These are phyloP conservation scores for Eudasyphora cyanicolor DNA, from an alignment of 2,888 invertebrate species.

Conservation along the genomic window DNA sequence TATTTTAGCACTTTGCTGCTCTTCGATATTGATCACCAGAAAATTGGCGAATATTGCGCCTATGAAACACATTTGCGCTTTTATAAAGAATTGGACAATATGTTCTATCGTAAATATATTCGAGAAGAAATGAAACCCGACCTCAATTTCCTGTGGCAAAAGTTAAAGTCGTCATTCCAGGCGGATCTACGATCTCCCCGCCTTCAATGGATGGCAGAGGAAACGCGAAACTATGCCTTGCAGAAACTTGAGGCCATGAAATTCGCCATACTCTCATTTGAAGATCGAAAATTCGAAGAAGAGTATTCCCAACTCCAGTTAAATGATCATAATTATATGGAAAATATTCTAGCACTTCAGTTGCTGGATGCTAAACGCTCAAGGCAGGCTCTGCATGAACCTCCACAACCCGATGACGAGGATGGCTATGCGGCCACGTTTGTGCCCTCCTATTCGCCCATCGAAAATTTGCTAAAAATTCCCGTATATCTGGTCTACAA, in stretches of 20 bases:
- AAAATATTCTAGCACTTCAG: slow-evolving; percentile 63
- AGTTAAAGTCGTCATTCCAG: slow-evolving; percentile 72
- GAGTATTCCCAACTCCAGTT: slow-evolving; percentile 70
- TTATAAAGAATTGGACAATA: slow-evolving; percentile 75
- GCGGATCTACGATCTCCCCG: slow-evolving; percentile 66
- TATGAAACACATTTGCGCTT: slow-evolving; percentile 64
- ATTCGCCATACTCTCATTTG: slow-evolving; percentile 71
- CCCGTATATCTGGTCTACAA: slow-evolving; percentile 74
- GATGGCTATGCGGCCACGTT: slow-evolving; percentile 30
- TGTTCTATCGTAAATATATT: slow-evolving; percentile 72
- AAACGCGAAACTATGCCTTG: slow-evolving; percentile 70
- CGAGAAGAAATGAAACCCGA: slow-evolving; percentile 70
- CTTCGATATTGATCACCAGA: background rate
- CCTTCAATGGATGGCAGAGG: slow-evolving; percentile 70
- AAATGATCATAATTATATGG: slow-evolving; percentile 67
- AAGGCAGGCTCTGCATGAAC: background rate
- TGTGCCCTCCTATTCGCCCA: slow-evolving; percentile 33
- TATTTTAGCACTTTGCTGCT: slow-evolving; percentile 59
- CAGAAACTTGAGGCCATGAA: slow-evolving; percentile 72
- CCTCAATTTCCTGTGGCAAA: slow-evolving; percentile 72
- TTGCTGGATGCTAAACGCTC: slow-evolving; percentile 65
- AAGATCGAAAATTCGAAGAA: slow-evolving; percentile 68
- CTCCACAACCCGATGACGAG: background rate
- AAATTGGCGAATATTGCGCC: background rate
- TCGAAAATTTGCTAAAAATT: slow-evolving; percentile 74